Conservation (phyloP, 2,797 vertebrate genomes). For the Brachymystax lenok region DNA sequence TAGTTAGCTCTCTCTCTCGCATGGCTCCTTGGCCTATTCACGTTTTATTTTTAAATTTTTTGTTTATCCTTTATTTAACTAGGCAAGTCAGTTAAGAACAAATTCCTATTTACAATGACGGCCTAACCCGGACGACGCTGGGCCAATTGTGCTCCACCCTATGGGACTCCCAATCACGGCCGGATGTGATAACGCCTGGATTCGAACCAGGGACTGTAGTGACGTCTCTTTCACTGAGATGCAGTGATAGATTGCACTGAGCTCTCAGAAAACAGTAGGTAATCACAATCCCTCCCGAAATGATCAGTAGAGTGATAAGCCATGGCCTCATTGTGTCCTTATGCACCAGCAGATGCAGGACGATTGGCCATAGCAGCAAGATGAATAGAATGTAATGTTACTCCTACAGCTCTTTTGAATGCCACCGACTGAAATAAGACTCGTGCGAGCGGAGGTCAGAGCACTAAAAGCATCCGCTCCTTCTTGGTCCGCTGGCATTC, state of each 20-base stretch:
- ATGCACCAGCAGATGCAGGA: conserved; percentile 7
- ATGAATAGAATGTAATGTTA: conserved; percentile 13
- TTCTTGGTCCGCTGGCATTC: conserved; percentile 63
- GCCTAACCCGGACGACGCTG: no score
- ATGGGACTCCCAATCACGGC: no score
- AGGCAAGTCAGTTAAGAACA: no score
- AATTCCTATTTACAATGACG: no score
- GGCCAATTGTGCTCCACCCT: no score
- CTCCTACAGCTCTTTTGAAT: conserved; percentile 60
- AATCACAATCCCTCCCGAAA: conserved; percentile 38
- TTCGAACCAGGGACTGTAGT: no score
- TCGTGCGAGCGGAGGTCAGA: conserved; percentile 22
- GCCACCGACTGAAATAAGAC: conserved; percentile 40
- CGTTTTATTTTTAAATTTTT: no score
- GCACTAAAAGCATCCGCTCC: conserved; percentile 64
- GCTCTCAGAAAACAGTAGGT: conserved; percentile 38
- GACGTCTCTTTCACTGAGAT: no score
- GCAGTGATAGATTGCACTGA: conserved; percentile 50
- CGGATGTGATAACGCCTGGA: no score
- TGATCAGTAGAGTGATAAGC: conserved; percentile 27
- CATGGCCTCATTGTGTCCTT: conserved; percentile 14
- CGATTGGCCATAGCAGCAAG: conserved; percentile 14
- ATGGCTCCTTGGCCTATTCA: neutral
- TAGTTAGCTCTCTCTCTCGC: conserved; percentile 11
- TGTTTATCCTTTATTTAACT: no score